These are phyloP conservation scores for Meandrina meandrites DNA, from an alignment of 92 coral and sea anemone species.

Conservation along the genomic window DNA sequence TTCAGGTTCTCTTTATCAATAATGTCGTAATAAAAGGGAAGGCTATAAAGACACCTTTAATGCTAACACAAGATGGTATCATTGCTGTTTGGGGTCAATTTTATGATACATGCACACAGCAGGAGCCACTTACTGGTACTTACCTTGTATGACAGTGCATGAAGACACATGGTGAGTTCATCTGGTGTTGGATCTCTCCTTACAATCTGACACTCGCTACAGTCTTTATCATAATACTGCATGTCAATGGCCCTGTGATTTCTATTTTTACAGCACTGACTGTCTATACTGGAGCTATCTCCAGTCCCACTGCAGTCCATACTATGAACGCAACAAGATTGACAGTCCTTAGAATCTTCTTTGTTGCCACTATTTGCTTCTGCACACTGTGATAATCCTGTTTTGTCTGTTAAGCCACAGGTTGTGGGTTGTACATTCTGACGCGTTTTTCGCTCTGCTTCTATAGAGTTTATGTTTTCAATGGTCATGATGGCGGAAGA, in stretches of 20 bases:
- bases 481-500: conserved; percentile 53
- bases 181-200: conserved; percentile 84
- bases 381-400: background rate
- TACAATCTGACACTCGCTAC: conserved; percentile 81
- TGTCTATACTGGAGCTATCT: background rate
- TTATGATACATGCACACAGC: no score
- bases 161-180: conserved; percentile 93
- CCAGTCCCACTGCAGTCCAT: background rate
- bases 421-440: background rate
- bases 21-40: no score
- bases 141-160: conserved; percentile 92
- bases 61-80: no score
- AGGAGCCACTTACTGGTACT: no score
- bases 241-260: background rate
- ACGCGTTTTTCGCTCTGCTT: background rate
- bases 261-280: background rate
- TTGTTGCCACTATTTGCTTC: background rate
- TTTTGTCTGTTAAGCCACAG: background rate
- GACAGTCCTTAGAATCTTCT: background rate
- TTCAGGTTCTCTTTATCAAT: no score
- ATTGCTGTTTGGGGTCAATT: background rate
- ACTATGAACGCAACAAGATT: background rate
- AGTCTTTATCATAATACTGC: conserved; percentile 56
- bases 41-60: no score
- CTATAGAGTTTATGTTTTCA: background rate